Evolutionary conservation across 2,797 vertebrate species (phyloP), one percentile per base, ranked within the genome.

Genomic region (Macrochelys suwanniensis): DNA sequence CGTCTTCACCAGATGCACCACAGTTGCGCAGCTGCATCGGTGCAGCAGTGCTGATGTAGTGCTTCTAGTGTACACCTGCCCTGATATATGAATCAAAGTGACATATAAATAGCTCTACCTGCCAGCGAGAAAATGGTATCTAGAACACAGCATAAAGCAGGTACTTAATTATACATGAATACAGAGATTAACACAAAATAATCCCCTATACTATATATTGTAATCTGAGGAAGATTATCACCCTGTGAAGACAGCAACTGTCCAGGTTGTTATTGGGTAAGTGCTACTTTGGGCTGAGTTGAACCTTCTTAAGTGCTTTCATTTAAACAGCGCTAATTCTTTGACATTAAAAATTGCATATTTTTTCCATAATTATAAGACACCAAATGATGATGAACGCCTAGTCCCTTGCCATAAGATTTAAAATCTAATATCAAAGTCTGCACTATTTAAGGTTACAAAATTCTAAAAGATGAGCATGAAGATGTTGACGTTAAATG

Each of bases 321-420:
- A 19, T 49, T 82, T 76, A 56, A 2, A 0, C 51, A 83, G 25
- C 23, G 68, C n/a, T 6, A 42, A 2, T 77, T 89, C 85, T 83
- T 42, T 76, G 51, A 79, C 19, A 15, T 80, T 81, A 37, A 53
- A 92, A 47, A 76, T 16, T 7, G 51, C 51, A 90, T 82, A 54
- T 61, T 92, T 94, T 91, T 78, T 47, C 56, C 23, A 80, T 76
- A 93, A 86, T 83, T 83, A 84, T 59, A 85, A 86, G 26, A 65
- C 26, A 42, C 59, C 47, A 31, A 0, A 49, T 31, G 42, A 76
- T 45, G 74, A 15, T 47, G 7, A 49, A 15, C 2, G 12, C 2
- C 59, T 88, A 91, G 81, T 11, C 71, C 9, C 61, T 37, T 79
- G 42, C 9, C 65, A 80, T 54, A 57, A 85, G 51, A 47, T 42